Base-by-base conservation (phyloP, 2,797 vertebrate genomes). In the Chrosomus eos region DNA sequence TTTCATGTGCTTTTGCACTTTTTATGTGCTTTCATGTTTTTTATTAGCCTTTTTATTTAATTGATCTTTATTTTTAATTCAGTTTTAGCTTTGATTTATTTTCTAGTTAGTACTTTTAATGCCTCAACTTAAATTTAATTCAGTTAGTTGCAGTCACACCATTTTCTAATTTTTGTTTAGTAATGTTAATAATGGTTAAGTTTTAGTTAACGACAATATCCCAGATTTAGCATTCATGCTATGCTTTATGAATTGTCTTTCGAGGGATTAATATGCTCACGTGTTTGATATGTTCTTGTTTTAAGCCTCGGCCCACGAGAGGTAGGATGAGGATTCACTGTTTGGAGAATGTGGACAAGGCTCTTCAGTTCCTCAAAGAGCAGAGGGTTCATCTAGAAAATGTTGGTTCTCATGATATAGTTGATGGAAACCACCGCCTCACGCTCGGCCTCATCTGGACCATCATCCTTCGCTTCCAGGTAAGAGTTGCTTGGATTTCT, bases 401-500 rank as follows among this genome's bases (percentile, higher is more conserved):
- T 14, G 97, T 99, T 19, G 97, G 97, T 3, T 98, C 97, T 2
- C 97, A 99, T 9, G 97, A 99, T 94, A 99, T 99, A 2, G 97
- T 99, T 60, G 97, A 99, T 0, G 97, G 97, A 73, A 99, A 99
- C 92, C 97, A 97, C 87, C 95, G 97, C 11, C 96, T 99, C 67
- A 98, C 97, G 0, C 92, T 98, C 28, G 97, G 97, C 77, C 96
- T 99, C 64, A 96, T 98, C 87, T 99, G 97, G 97, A 99, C 97
- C 89, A 97, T 99, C 91, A 98, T 99, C 89, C 95, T 99, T 23
- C 96, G 97, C 86, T 99, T 99, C 90, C 97, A 99, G 97, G 97
- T 97, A 89, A 81, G 75, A 10, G 5, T 31, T 58, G 43, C 16
- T 43, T 38, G 13, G 33, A 31, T n/a, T 60, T 31, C 60, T 79